Conservation (phyloP, 2,113 vertebrate species). For the Nothobranchius kuhntae region DNA sequence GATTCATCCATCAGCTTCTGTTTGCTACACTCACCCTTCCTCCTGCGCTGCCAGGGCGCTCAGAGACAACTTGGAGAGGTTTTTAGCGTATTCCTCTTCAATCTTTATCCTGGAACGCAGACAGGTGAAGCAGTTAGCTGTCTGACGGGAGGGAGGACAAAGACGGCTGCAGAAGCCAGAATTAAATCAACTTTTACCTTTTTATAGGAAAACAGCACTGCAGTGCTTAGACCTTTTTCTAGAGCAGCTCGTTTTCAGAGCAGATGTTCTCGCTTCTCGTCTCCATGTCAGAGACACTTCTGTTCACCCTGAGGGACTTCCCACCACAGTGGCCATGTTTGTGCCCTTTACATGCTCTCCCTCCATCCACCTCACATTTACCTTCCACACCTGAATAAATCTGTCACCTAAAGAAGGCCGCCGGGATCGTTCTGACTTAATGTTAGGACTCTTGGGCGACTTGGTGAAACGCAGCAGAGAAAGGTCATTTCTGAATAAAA, state of each 20-base stretch:
- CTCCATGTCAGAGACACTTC: neutral
- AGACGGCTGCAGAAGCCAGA: neutral
- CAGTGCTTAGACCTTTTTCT: neutral
- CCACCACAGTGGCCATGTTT: neutral
- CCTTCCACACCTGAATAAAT: slow-evolving; percentile 40
- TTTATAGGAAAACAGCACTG: neutral
- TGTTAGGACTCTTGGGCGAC: neutral
- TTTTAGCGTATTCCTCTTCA: slow-evolving; percentile 98
- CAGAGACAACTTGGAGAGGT: slow-evolving; percentile 95
- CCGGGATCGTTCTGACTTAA: neutral
- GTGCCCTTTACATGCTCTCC: slow-evolving; percentile 18
- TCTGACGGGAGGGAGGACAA: slow-evolving; percentile 12
- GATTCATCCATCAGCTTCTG: slow-evolving; percentile 7
- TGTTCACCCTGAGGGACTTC: neutral
- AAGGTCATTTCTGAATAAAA: slow-evolving; percentile 30
- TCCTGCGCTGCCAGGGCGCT: slow-evolving; percentile 93
- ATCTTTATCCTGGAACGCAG: slow-evolving; percentile 91
- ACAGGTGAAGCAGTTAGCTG: slow-evolving; percentile 14
- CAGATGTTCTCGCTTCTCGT: rapidly evolving
- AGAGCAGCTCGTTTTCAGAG: neutral
- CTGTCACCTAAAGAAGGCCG: slow-evolving; percentile 45
- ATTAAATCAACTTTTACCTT: too few species aligned
- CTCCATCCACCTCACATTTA: slow-evolving; percentile 18
- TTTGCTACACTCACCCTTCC: slow-evolving; percentile 85
- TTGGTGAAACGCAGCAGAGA: slow-evolving; percentile 6